Base-by-base conservation (phyloP, 2,888 invertebrate genomes). In the Nemotelus pantherinus region DNA sequence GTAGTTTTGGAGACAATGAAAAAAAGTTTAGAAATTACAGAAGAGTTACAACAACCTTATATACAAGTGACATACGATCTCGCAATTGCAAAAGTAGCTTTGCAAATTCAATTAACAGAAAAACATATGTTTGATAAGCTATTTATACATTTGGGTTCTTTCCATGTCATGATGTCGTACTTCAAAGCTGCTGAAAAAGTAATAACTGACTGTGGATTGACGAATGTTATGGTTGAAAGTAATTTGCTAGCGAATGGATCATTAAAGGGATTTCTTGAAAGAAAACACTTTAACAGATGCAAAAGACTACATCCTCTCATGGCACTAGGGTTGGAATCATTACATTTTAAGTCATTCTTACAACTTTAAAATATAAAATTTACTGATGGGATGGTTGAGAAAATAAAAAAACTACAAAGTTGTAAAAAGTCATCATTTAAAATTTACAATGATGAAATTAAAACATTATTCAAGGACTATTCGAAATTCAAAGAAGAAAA, bases 111-210 rank as follows among this genome's bases (percentile, higher is more conserved):
- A 79, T 58, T 81, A 84, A 76, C 55, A 25, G 25, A 25, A 25
- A 25, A 65, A 53, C 81, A 82, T 72, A 80, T 76, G 80, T 85
- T 83, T 81, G 81, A 84, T 70, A 83, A 84, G 77, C 25, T 86
- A 79, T 86, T 85, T 79, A 83, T 86, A 63, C 83, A 85, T 82
- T 79, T 84, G 39, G 85, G 85, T 39, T 77, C 82, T 53, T 86
- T 87, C 81, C 82, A 83, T 80, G 76, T 83, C 64, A 77, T 79
- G 81, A 79, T 83, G 81, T 81, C 82, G 5, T 82, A 76, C 80
- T 83, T 84, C 75, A 85, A 86, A 84, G 80, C 80, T 65, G 41
- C 81, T 5, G 81, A 80, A 45, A 81, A 81, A 79, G 60, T 80
- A 50, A 81, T 81, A n/a, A 64, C 48, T 39, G 77, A 78, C 9